Evolutionary conservation across 35 echinoderm and acorn worm genomes (phyloP).

Genomic region (Chiridota heheva): DNA sequence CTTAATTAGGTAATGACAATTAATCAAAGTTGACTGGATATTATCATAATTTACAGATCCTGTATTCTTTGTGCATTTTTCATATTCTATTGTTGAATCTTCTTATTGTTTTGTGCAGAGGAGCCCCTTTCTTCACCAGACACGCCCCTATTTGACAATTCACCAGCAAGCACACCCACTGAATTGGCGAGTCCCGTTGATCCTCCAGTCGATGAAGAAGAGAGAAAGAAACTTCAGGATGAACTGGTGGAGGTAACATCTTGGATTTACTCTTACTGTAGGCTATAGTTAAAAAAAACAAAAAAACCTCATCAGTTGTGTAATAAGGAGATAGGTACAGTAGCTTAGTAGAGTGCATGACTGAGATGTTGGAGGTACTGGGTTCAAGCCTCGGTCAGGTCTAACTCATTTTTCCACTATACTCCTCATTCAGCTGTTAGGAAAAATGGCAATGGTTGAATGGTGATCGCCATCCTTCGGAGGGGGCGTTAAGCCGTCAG

Average conservation of each 20-base stretch:
- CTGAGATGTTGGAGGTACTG: too few species aligned
- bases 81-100: not conserved
- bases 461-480: too few species aligned
- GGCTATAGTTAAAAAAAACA: not conserved
- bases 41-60: not conserved
- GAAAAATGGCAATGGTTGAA: too few species aligned
- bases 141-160: constrained; percentile 61
- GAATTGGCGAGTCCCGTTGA: constrained; percentile 48
- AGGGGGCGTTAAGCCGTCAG: too few species aligned
- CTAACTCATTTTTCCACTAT: not conserved
- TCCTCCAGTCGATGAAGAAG: constrained; percentile 59
- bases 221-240: constrained; percentile 51
- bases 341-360: too few species aligned
- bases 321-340: too few species aligned
- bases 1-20: too few species aligned
- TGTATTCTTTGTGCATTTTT: not conserved
- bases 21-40: too few species aligned
- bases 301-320: too few species aligned
- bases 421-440: too few species aligned
- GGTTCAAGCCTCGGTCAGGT: not conserved
- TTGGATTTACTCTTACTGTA: not conserved
- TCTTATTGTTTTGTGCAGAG: constrained; percentile 38
- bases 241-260: constrained; percentile 68
- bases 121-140: constrained; percentile 61
- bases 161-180: constrained; percentile 61